Evolutionary conservation across 2,888 invertebrate genomes (phyloP), one percentile per base, ranked within the genome.

Genomic region (Xestia c-nigrum): DNA sequence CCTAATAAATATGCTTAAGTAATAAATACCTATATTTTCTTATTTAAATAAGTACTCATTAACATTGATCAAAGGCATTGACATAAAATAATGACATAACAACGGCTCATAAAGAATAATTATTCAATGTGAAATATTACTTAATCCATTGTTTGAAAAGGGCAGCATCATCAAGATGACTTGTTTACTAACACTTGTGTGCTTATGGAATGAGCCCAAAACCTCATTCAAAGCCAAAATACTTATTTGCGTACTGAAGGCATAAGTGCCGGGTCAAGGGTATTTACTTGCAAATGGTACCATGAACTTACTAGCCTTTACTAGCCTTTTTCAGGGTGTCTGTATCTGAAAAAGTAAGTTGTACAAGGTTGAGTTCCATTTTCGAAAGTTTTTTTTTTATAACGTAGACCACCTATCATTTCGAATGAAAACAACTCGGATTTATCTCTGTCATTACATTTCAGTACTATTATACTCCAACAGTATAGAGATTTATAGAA

Each of bases 161-260:
- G 85, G 84, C 85, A 87, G 72, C 74, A 57, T 83, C 66, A 75
- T 85, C 67, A 85, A 81, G 69, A 74, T 83, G 82, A 78, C 59
- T 85, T 85, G 76, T 89, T 89, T 89, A 88, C 72, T 79, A 84
- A 78, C 77, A 84, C 80, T 87, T 88, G 81, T 84, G 67, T 74
- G 6, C 24, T 14, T 40, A n/a, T 43, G 14, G 21, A 43, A 59
- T 59, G 46, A 31, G 24, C 47, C 16, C 40, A 74, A 68, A 50
- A 73, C 40, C 47, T 67, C 47, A 24, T 52, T 38, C 9, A 4
- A n/a, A 38, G 50, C 14, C 38, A 40, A 52, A 10, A 43, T 46
- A n/a, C 31, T 52, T 47, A 57, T 72, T 46, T 72, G 38, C 16
- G 9, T 19, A 7, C 5, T n/a, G 16, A 52, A 59, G 9, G 31